These are phyloP conservation scores for Linurgus olivaceus DNA, from an alignment of 2,797 vertebrate species.

Conservation along the genomic window DNA sequence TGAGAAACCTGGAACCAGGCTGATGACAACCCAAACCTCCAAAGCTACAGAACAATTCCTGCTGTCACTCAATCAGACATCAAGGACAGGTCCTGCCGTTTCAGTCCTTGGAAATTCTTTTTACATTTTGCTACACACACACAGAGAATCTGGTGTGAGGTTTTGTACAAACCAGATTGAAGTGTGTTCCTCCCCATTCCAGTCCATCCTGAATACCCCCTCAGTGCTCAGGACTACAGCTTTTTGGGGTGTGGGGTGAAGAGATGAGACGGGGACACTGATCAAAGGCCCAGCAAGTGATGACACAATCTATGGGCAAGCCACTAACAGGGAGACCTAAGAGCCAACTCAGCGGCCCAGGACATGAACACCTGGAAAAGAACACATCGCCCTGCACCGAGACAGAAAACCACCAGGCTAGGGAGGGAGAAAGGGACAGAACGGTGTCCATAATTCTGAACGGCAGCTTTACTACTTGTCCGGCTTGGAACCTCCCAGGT, in stretches of 20 bases:
- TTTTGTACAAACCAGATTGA: accelerated
- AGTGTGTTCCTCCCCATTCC: too few species aligned
- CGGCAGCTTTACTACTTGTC: accelerated
- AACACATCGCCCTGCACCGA: accelerated
- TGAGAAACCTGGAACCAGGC: background rate
- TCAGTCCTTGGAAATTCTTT: background rate
- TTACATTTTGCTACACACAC: background rate
- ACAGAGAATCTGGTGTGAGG: too few species aligned
- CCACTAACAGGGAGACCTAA: accelerated
- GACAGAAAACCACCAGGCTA: accelerated
- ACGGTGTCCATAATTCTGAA: accelerated
- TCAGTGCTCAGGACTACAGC: accelerated
- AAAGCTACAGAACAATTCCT: background rate
- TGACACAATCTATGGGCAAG: accelerated
- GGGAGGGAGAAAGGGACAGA: accelerated
- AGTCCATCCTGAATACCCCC: background rate
- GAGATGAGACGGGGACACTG: accelerated
- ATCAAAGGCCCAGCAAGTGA: background rate
- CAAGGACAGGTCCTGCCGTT: background rate
- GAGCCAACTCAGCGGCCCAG: background rate
- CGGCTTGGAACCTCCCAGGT: background rate
- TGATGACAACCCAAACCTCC: background rate
- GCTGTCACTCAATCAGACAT: background rate
- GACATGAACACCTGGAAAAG: accelerated
- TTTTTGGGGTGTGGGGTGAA: background rate